Evolutionary conservation across 2,888 invertebrate genomes (phyloP).

Genomic region (Harmothoe impar): DNA sequence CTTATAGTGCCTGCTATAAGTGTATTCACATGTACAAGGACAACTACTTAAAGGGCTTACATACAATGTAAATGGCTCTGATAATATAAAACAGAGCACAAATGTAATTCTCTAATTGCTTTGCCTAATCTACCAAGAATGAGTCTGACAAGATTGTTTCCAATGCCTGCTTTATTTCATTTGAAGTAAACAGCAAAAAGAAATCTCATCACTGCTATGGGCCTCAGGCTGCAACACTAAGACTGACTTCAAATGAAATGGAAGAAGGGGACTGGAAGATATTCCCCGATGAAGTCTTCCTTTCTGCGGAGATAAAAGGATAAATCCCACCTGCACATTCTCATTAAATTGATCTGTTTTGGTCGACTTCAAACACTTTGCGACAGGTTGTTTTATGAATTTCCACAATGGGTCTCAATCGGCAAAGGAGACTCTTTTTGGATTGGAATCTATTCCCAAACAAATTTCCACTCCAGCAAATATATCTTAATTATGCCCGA

Average conservation of each 20-base stretch:
- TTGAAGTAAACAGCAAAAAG: constrained; percentile 22
- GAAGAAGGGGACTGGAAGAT: constrained; percentile 6
- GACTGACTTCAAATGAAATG: background rate
- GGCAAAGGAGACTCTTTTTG: background rate
- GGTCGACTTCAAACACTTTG: constrained; percentile 33
- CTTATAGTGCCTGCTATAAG: too few species aligned
- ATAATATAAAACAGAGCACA: background rate
- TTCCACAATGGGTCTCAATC: background rate
- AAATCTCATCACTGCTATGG: constrained; percentile 2
- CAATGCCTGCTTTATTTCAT: background rate
- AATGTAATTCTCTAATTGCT: constrained; percentile 26
- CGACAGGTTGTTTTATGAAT: background rate
- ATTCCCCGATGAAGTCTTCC: background rate
- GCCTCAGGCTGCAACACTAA: background rate
- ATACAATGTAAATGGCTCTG: background rate
- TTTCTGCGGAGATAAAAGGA: background rate
- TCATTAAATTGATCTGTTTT: constrained; percentile 3
- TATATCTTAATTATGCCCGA: background rate
- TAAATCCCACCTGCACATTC: constrained; percentile 1
- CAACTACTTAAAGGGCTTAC: too few species aligned
- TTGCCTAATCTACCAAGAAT: background rate
- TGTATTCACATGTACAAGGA: too few species aligned
- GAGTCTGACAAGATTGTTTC: background rate
- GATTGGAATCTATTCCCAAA: background rate
- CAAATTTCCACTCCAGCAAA: background rate